Percentiles rank a stretch among this genome's conserved stretches.
Conservation (phyloP, 2,888 invertebrate genomes). For the Sussaba pulchella region DNA sequence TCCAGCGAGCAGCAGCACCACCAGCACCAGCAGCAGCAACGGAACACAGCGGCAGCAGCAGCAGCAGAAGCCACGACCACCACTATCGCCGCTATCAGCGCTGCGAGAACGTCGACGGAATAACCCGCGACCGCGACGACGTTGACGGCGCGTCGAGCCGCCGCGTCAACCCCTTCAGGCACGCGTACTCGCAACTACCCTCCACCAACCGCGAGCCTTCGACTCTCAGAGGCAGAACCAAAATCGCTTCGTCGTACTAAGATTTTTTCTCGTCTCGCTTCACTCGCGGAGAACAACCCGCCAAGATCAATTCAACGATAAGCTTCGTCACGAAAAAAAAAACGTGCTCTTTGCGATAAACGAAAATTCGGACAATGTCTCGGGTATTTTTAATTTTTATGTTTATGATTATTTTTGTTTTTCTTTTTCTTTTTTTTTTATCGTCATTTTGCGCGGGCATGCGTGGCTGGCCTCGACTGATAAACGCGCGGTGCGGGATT, state of each 20-base stretch:
- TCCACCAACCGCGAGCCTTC: constrained; percentile 26
- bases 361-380: no score
- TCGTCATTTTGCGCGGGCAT: constrained; percentile 3
- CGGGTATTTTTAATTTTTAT: no score
- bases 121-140: constrained; percentile 40
- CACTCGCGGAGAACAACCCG: no score
- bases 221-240: no score
- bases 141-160: constrained; percentile 45
- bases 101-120: constrained; percentile 21
- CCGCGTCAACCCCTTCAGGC: constrained; percentile 70
- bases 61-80: constrained; percentile 54
- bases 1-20: constrained; percentile 8
- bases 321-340: no score
- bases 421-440: not conserved
- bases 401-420: no score
- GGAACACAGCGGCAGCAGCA: constrained; percentile 58
- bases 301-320: no score
- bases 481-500: not conserved
- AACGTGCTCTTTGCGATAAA: no score
- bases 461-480: constrained; percentile 24
- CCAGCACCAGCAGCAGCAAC: constrained; percentile 2
- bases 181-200: constrained; percentile 67
- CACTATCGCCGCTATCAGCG: constrained; percentile 9
- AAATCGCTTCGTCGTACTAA: no score
- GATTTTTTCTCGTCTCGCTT: no score